A percentile compares a stretch with the other conserved stretches of the same genome.
Conservation (phyloP, 2,797 vertebrate genomes). For the Liparis tanakae region DNA sequence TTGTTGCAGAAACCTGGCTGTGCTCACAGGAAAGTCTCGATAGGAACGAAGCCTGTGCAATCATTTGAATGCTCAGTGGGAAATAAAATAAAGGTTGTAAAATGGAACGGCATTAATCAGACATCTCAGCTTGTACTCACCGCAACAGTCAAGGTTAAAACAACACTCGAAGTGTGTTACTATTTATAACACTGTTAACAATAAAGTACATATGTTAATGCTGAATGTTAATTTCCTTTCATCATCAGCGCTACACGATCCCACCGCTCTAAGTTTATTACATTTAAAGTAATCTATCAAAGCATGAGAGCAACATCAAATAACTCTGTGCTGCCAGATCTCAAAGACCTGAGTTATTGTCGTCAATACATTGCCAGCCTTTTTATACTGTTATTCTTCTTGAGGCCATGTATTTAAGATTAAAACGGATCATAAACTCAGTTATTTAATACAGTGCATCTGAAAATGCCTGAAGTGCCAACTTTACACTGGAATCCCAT, state of each 20-base stretch:
- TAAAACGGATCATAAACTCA: conserved; percentile 23
- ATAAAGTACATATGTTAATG: background rate
- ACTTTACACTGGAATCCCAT: background rate
- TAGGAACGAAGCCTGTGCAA: background rate
- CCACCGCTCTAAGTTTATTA: background rate
- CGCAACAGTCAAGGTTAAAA: background rate
- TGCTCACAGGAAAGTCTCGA: background rate
- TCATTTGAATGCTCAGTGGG: background rate
- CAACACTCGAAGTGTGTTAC: background rate
- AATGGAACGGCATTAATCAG: conserved; percentile 4
- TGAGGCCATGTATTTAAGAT: conserved; percentile 10
- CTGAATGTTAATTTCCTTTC: conserved; percentile 2
- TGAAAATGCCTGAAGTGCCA: background rate
- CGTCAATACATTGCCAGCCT: conserved; percentile 16
- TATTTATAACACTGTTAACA: conserved; percentile 3
- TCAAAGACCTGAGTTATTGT: background rate
- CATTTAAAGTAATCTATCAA: conserved; percentile 21
- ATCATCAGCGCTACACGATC: background rate
- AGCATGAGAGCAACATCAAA: conserved; percentile 11
- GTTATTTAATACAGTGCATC: background rate
- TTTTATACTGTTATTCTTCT: conserved; percentile 15
- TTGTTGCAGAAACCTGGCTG: background rate
- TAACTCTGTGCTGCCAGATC: conserved; percentile 9
- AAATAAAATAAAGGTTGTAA: background rate
- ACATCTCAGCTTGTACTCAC: conserved; percentile 16